Percentiles rank a stretch among this genome's conserved stretches.
Conservation (phyloP, 2,113 vertebrate species). For the Pimephales promelas region DNA sequence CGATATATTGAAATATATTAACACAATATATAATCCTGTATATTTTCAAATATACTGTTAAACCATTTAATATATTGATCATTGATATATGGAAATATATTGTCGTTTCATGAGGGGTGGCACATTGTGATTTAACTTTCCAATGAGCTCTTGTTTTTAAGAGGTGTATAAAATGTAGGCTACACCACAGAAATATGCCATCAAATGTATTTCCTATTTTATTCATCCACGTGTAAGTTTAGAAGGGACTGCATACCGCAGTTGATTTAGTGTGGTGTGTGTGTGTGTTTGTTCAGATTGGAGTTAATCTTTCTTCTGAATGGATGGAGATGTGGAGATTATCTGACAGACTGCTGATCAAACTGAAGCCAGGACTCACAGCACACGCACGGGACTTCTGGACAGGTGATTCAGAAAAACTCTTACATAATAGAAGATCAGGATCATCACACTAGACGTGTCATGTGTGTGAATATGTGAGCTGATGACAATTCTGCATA, state of each 20-base stretch:
- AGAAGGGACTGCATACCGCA: not conserved
- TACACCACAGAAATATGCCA: not conserved
- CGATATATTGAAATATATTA: too few relatives aligned
- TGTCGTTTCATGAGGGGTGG: not conserved
- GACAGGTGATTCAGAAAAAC: not conserved
- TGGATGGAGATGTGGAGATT: slow-evolving; percentile 51
- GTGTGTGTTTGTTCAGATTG: not conserved
- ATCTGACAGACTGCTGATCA: slow-evolving; percentile 65
- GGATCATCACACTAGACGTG: not conserved
- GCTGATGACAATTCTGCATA: not conserved
- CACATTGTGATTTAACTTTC: not conserved
- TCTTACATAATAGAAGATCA: not conserved
- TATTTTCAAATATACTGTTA: too few relatives aligned
- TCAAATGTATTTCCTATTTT: not conserved
- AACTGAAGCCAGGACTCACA: slow-evolving; percentile 26
- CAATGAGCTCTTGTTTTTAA: too few relatives aligned
- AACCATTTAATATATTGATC: too few relatives aligned
- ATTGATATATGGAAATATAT: not conserved
- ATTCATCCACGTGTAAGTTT: not conserved
- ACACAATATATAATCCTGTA: too few relatives aligned
- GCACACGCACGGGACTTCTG: slow-evolving; percentile 16
- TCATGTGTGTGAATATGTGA: not conserved
- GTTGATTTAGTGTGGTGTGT: not conserved
- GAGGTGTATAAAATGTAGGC: not conserved
- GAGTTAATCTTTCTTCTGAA: slow-evolving; percentile 13